Conservation (phyloP, 2,113 vertebrate species). For the Oncorhynchus masou region DNA sequence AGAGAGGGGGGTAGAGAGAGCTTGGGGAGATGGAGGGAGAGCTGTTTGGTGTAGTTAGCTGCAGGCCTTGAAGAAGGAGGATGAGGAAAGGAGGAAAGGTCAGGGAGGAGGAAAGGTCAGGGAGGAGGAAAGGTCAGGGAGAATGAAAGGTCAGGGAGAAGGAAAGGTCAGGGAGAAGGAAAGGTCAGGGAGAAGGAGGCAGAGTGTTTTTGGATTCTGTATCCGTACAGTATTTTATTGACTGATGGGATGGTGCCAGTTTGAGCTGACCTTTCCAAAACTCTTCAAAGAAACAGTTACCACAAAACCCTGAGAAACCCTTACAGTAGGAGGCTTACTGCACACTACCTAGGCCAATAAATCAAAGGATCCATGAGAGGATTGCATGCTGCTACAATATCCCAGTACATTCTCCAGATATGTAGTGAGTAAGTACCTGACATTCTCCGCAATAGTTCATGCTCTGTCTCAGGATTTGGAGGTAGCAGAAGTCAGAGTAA, state of each 20-base stretch:
- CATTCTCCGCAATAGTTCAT: too few species aligned
- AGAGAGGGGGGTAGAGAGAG: neutral
- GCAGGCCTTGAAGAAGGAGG: too few species aligned
- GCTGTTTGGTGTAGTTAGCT: neutral
- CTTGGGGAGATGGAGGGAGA: neutral
- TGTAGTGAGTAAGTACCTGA: too few species aligned
- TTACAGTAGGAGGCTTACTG: neutral
- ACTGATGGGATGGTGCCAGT: neutral
- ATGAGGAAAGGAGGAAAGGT: neutral
- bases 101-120: neutral
- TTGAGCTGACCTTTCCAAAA: conserved; percentile 9
- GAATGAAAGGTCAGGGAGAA: neutral
- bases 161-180: neutral
- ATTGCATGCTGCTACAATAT: too few species aligned
- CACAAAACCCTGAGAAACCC: neutral
- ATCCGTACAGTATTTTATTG: conserved; percentile 14
- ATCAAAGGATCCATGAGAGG: neutral
- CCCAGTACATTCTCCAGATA: too few species aligned
- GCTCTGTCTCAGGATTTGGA: too few species aligned
- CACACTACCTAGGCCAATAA: neutral
- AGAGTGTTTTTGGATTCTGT: conserved; percentile 34
- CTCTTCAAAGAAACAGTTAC: neutral
- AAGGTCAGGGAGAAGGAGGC: neutral
- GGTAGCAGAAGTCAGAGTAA: too few species aligned
- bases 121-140: neutral